These are phyloP conservation scores for Danio tinwini DNA, from an alignment of 2,797 vertebrate species.

Conservation along the genomic window DNA sequence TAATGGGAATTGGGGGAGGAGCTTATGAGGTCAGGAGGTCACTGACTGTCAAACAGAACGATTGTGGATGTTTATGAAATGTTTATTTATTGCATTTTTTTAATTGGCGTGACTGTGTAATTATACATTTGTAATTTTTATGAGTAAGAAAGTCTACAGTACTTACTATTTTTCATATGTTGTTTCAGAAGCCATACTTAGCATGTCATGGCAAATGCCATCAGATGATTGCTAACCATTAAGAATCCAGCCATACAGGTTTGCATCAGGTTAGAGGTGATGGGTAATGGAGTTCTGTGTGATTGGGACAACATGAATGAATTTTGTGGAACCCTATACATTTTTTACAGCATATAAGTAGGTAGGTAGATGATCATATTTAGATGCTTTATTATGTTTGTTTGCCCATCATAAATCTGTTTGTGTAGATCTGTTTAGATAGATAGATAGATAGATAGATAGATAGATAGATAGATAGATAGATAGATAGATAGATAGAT, in stretches of 20 bases:
- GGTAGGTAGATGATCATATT: too few species aligned
- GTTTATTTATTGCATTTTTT: not conserved
- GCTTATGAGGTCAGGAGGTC: conserved; percentile 13
- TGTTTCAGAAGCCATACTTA: not conserved
- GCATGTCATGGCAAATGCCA: fast-evolving
- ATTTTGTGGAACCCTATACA: too few species aligned
- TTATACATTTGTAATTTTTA: too few species aligned
- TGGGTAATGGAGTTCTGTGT: too few species aligned
- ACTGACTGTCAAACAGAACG: not conserved
- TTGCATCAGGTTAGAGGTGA: conserved; percentile 11
- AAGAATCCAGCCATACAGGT: conserved; percentile 1
- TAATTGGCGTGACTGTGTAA: not conserved
- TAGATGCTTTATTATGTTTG: too few species aligned
- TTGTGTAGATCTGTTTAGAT: too few species aligned
- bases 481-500: too few species aligned
- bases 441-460: too few species aligned
- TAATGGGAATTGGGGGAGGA: not conserved
- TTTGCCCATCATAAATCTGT: too few species aligned
- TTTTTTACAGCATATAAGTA: too few species aligned
- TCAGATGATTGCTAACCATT: not conserved
- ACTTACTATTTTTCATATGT: not conserved
- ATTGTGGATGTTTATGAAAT: not conserved
- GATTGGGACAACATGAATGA: too few species aligned
- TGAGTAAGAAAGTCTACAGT: not conserved
- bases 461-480: too few species aligned